phyloP scores from a whole-genome alignment of 2,113 vertebrate species.

The Eulemur macaco region DNA sequence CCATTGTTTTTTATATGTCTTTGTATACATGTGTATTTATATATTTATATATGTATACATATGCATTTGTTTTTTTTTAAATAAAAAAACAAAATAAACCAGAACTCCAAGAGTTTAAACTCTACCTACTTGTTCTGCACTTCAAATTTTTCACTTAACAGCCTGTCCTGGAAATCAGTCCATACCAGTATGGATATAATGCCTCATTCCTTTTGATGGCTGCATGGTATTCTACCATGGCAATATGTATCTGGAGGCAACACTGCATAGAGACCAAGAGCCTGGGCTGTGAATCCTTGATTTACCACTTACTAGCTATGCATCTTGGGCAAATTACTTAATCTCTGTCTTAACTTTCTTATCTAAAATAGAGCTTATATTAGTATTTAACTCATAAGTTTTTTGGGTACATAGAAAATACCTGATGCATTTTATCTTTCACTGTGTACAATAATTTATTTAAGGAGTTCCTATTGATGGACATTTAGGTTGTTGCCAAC shows the following conservation, averaged over 20 bases:
- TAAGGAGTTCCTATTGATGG: background rate
- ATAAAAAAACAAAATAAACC: background rate
- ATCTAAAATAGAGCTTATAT: background rate
- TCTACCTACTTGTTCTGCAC: background rate
- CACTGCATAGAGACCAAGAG: background rate
- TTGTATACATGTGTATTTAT: background rate
- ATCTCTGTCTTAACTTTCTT: background rate
- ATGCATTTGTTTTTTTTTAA: background rate
- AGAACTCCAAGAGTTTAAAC: background rate
- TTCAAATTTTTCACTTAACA: background rate
- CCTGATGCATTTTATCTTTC: background rate
- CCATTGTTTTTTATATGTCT: background rate
- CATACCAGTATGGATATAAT: background rate
- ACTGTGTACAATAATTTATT: background rate
- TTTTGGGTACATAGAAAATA: background rate
- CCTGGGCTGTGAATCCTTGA: background rate
- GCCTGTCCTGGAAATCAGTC: background rate
- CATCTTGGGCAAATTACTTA: background rate
- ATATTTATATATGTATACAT: background rate
- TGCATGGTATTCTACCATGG: background rate
- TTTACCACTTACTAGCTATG: background rate
- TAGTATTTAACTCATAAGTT: background rate
- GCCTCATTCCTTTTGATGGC: background rate
- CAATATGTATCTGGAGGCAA: background rate
- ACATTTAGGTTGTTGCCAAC: background rate